Percentiles rank a stretch among this genome's conserved stretches.
These are phyloP conservation scores for Cisticola juncidis DNA, from an alignment of 2,113 vertebrate genomes.

Conservation along the genomic window DNA sequence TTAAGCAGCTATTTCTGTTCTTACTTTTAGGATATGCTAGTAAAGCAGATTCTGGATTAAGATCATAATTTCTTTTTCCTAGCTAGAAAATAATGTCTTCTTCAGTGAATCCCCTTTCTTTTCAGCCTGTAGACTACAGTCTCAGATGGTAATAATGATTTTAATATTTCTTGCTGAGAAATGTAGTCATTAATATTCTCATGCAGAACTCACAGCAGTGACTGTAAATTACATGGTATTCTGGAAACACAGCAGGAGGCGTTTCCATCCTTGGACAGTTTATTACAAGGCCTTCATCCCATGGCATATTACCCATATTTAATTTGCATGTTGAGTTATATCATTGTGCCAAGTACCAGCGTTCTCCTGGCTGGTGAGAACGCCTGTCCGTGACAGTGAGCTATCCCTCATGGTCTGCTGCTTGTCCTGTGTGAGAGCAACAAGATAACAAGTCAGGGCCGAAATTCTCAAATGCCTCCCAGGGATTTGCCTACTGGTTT, in stretches of 20 bases:
- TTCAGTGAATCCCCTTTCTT: not conserved
- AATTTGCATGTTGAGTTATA: not conserved
- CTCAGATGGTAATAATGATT: not conserved
- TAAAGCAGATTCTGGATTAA: not conserved
- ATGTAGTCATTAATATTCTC: not conserved
- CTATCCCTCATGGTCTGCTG: not conserved
- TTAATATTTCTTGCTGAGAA: not conserved
- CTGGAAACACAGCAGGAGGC: not conserved
- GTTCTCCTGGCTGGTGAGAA: not conserved
- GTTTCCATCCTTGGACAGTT: not conserved
- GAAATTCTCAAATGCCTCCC: not conserved
- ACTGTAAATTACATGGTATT: not conserved
- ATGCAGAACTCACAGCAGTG: not conserved
- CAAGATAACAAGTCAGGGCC: not conserved
- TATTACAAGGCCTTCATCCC: not conserved
- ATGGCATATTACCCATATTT: not conserved
- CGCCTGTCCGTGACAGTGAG: not conserved
- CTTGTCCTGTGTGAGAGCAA: not conserved
- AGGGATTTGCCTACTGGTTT: not conserved
- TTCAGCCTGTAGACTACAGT: not conserved
- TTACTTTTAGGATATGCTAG: not conserved
- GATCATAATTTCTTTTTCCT: not conserved
- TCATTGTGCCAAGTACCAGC: not conserved
- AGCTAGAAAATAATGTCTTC: not conserved
- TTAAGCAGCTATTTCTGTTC: not conserved